phyloP scores from a whole-genome alignment of 2,113 vertebrate genomes.

The Ivindomyrus marchei region DNA sequence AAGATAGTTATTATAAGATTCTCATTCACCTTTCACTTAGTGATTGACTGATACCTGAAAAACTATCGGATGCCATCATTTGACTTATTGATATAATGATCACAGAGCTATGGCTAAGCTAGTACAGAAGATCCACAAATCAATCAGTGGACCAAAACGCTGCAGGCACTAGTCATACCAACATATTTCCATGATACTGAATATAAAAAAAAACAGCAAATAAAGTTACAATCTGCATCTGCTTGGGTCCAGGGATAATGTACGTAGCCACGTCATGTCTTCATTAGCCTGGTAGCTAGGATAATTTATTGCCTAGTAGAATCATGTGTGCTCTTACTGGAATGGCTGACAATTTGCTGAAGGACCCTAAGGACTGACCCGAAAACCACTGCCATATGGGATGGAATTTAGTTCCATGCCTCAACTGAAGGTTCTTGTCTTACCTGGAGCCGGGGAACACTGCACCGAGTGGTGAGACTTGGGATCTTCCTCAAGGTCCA shows the following conservation, averaged over 20 bases:
- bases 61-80: neutral
- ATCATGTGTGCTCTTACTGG: neutral
- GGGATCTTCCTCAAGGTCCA: conserved; percentile 80
- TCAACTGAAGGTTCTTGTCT: conserved; percentile 12
- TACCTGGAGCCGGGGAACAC: conserved; percentile 85
- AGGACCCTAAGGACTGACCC: neutral
- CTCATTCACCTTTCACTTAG: neutral
- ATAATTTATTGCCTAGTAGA: neutral
- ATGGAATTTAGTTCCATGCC: neutral
- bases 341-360: neutral
- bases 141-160: neutral
- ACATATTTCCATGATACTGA: neutral
- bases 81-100: neutral
- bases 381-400: neutral
- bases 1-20: neutral
- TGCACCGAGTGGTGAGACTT: conserved; percentile 76
- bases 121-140: neutral
- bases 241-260: neutral
- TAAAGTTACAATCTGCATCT: neutral
- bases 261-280: neutral
- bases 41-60: neutral
- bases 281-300: neutral
- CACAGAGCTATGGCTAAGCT: neutral
- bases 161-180: neutral
- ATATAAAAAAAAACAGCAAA: neutral